A percentile compares a stretch with the other conserved stretches of the same genome.
phyloP scores from a whole-genome alignment of 2,797 vertebrate genomes.

The Galago senegalensis region DNA sequence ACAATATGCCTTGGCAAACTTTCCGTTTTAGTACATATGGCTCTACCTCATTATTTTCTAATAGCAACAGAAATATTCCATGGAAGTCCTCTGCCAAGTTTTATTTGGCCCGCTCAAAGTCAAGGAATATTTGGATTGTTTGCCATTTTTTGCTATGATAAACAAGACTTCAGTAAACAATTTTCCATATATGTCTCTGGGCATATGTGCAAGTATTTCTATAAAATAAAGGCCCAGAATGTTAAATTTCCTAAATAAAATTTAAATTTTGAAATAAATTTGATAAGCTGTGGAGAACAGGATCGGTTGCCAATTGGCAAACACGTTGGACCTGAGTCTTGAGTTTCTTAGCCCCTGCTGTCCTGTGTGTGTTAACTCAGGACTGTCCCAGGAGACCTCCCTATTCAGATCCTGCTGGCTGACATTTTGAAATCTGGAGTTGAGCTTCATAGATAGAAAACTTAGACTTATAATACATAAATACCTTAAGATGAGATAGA shows the following conservation, averaged over 20 bases:
- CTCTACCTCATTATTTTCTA: constrained; percentile 15
- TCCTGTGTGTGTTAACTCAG: constrained; percentile 27
- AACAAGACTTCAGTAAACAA: not conserved
- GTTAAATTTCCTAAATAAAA: constrained; percentile 31
- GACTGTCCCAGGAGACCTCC: not conserved
- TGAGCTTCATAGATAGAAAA: constrained; percentile 30
- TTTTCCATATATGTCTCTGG: not conserved
- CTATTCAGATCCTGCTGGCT: constrained; percentile 15
- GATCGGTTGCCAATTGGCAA: not conserved
- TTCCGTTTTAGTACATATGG: not conserved
- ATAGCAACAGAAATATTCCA: not conserved
- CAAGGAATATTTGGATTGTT: constrained; percentile 24
- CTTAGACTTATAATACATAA: constrained; percentile 26
- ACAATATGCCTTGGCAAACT: not conserved
- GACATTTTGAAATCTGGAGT: constrained; percentile 46
- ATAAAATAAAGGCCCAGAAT: not conserved
- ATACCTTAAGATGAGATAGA: constrained; percentile 34
- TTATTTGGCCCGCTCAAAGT: constrained; percentile 14
- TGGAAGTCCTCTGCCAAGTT: not conserved
- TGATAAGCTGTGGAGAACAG: constrained; percentile 20
- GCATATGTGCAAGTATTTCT: constrained; percentile 28
- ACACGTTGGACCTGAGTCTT: not conserved
- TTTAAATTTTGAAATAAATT: not conserved
- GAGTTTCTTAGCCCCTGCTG: not conserved
- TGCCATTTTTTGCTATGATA: constrained; percentile 13